Conservation (phyloP, 2,113 vertebrate genomes). For the Symphodus melops region DNA sequence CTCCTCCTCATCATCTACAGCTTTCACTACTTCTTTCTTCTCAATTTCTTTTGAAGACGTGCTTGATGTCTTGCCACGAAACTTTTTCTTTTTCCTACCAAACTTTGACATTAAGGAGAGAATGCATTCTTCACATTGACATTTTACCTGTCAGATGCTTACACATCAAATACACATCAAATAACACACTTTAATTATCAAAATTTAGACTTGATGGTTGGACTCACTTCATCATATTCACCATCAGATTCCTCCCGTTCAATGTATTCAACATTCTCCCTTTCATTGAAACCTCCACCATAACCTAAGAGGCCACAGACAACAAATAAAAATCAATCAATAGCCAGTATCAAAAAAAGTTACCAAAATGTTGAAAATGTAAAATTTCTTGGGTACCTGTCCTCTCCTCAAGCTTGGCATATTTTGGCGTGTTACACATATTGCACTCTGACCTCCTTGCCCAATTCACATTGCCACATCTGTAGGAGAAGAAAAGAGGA, state of each 20-base stretch:
- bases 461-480: slow-evolving; percentile 99
- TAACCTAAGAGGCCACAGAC: slow-evolving; percentile 84
- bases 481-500: slow-evolving; percentile 54
- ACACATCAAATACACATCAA: neutral
- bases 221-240: slow-evolving; percentile 97
- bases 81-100: slow-evolving; percentile 99
- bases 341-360: neutral
- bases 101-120: slow-evolving; percentile 83
- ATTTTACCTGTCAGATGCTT: too few species aligned
- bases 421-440: slow-evolving; percentile 99
- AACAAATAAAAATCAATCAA: neutral
- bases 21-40: slow-evolving; percentile 86
- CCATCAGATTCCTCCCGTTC: slow-evolving; percentile 98
- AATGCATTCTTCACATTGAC: neutral
- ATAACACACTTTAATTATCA: neutral
- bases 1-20: slow-evolving; percentile 57
- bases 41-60: slow-evolving; percentile 89
- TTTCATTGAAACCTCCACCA: slow-evolving; percentile 98
- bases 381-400: slow-evolving; percentile 84
- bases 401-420: slow-evolving; percentile 97
- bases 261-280: slow-evolving; percentile 98
- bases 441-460: slow-evolving; percentile 97
- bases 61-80: slow-evolving; percentile 87
- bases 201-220: neutral
- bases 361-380: neutral